Evolutionary conservation across 2,888 invertebrate genomes (phyloP).

Genomic region (Amphipoea oculea): DNA sequence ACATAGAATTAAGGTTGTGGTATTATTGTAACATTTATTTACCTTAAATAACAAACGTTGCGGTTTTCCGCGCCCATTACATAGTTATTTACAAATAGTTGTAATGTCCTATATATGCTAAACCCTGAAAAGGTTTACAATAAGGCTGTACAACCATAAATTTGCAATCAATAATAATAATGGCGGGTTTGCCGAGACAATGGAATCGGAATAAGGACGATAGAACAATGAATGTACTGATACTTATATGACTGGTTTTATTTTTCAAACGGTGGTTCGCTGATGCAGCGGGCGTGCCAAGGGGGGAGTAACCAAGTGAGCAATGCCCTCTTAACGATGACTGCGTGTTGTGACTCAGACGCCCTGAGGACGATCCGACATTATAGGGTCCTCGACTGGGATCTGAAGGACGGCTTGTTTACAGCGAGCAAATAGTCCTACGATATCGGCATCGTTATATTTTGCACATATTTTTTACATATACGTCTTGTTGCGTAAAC

Average conservation of each 20-base stretch:
- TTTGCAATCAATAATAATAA: constrained; percentile 86
- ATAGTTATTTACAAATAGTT: constrained; percentile 58
- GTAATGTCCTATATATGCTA: constrained; percentile 66
- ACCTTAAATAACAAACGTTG: constrained; percentile 63
- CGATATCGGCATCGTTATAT: constrained; percentile 72
- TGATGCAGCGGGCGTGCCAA: constrained; percentile 81
- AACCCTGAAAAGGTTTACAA: constrained; percentile 80
- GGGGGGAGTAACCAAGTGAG: constrained; percentile 86
- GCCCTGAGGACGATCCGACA: constrained; percentile 89
- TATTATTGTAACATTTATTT: constrained; percentile 49
- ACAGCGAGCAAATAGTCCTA: constrained; percentile 77
- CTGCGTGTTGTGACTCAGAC: constrained; percentile 87
- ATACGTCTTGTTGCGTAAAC: constrained; percentile 46
- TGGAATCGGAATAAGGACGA: constrained; percentile 86
- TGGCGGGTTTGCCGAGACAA: constrained; percentile 80
- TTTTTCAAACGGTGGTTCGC: constrained; percentile 78
- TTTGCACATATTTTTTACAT: constrained; percentile 65
- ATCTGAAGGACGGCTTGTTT: constrained; percentile 87
- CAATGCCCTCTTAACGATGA: constrained; percentile 90
- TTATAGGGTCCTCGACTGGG: constrained; percentile 89
- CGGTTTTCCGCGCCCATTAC: constrained; percentile 69
- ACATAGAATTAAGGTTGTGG: constrained; percentile 45
- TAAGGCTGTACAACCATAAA: constrained; percentile 80
- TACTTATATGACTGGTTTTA: constrained; percentile 80
- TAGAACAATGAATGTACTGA: constrained; percentile 84